Base-by-base conservation (phyloP, 2,113 vertebrate genomes). In the Salvelinus fontinalis region DNA sequence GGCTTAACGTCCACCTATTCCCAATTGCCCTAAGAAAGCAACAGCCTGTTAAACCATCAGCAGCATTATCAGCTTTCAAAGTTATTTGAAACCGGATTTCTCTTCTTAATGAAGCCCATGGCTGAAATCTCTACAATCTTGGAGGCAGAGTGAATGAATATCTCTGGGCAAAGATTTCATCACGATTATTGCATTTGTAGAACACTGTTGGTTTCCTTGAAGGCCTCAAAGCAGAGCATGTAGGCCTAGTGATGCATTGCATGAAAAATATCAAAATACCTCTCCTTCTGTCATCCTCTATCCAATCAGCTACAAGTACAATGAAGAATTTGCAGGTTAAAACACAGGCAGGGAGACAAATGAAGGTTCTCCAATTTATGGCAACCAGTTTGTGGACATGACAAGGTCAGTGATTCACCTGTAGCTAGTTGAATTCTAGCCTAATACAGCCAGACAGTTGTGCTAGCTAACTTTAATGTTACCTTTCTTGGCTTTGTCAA, bases 401-500 rank as follows among this genome's bases (percentile, higher is more conserved):
- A 57, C 44, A 39, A 13, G 44, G 29, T 44, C 22, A 51, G 49
- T n/a, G 31, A 34, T 76, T 69, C 57, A 67, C 20, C 44, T 24
- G 70, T 65, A 24, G n/a, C n/a, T 65, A 24, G 22, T 65, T 9
- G 49, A 51, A 16, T 16, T 51, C 49, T 51, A 51, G 49, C 14
- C 49, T 51, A 51, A 54, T 44, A 18, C 51, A 54, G 0, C 39
- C 39, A 44, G 39, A 44, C 39, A 44, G 16, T 14, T 54, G 5
- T 18, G 51, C 51, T 54, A 54, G 51, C 5, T 54, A 54, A 54
- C 39, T 44, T 12, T 82, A 81, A 79, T 80, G 7, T 90, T 94
- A 99, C 97, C 97, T 96, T 97, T 98, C 84, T 94, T 96, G 78
- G 97, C 96, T 88, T 98, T 99, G 85, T 98, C 97, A 3, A 89